phyloP scores from a whole-genome alignment of 2,113 vertebrate species.

The Gallinago jamesoni region DNA sequence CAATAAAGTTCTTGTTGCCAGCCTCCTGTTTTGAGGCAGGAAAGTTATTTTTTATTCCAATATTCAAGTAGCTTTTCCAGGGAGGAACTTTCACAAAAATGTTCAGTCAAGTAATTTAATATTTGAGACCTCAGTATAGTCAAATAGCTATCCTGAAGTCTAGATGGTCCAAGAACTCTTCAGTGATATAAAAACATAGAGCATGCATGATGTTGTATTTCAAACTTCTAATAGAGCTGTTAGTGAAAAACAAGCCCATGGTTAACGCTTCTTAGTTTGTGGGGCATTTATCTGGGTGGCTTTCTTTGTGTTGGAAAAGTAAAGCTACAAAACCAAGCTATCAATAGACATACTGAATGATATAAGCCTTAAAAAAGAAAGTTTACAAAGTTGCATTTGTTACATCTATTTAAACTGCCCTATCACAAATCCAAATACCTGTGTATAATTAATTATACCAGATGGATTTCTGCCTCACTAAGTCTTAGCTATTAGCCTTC shows the following conservation, averaged over 20 bases:
- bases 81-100: background rate
- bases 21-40: background rate
- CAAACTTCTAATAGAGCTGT: background rate
- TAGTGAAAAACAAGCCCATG: background rate
- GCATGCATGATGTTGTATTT: background rate
- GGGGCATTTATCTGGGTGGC: background rate
- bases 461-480: background rate
- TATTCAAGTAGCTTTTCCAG: background rate
- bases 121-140: background rate
- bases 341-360: background rate
- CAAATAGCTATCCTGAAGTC: background rate
- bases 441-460: conserved; percentile 11
- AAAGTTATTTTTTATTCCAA: background rate
- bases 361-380: background rate
- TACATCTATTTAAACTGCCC: background rate
- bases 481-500: background rate
- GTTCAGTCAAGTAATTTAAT: background rate
- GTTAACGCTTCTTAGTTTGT: background rate
- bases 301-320: background rate
- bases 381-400: background rate
- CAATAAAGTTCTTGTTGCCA: background rate
- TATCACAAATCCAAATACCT: conserved; percentile 9
- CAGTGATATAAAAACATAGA: background rate
- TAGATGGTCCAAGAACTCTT: background rate
- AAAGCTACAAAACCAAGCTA: background rate